Conservation (phyloP, 2,113 vertebrate species). For the Nibea albiflora region DNA sequence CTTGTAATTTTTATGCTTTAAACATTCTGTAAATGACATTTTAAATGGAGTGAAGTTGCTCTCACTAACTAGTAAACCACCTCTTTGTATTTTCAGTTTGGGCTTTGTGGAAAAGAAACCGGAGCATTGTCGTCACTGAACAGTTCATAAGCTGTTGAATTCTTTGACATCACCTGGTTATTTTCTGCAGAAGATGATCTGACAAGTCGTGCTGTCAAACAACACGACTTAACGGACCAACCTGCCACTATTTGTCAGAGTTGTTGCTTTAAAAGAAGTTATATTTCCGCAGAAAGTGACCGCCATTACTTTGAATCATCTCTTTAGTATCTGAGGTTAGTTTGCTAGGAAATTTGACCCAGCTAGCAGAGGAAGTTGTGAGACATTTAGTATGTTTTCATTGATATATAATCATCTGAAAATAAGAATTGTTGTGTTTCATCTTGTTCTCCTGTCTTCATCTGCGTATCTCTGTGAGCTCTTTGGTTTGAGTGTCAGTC, state of each 20-base stretch:
- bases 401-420: too few relatives aligned
- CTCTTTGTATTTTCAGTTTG: not conserved
- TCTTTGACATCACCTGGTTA: conserved; percentile 12
- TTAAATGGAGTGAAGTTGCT: not conserved
- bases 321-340: not conserved
- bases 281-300: not conserved
- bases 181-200: conserved; percentile 28
- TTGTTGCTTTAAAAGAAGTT: not conserved
- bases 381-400: too few relatives aligned
- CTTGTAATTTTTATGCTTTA: too few relatives aligned
- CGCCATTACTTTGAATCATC: not conserved
- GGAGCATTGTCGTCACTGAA: not conserved
- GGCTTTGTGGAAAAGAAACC: not conserved
- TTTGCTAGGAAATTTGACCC: not conserved
- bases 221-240: not conserved
- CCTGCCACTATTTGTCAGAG: conserved; percentile 13
- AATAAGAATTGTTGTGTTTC: too few relatives aligned
- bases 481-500: too few relatives aligned
- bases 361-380: not conserved
- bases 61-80: not conserved
- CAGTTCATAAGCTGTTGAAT: not conserved
- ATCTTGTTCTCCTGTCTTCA: too few relatives aligned
- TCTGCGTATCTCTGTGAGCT: too few relatives aligned
- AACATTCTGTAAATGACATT: too few relatives aligned
- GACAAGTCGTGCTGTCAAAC: conserved; percentile 39